Conservation (phyloP, 2,113 vertebrate genomes). For the Cervus canadensis region DNA sequence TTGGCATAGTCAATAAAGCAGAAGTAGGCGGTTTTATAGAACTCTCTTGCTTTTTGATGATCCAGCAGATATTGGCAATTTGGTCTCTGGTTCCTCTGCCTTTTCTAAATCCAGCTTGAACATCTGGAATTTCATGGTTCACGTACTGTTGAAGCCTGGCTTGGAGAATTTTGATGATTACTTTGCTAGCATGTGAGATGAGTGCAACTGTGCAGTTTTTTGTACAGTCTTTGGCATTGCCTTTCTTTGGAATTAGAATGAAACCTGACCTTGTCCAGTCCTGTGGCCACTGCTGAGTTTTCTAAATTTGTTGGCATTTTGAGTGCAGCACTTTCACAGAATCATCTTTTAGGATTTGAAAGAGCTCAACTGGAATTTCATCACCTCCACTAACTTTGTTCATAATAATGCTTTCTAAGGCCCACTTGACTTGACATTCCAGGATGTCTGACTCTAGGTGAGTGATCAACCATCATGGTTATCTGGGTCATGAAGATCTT, state of each 20-base stretch:
- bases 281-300: background rate
- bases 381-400: background rate
- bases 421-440: background rate
- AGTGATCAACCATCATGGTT: background rate
- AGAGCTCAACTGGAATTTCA: background rate
- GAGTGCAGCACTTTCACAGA: background rate
- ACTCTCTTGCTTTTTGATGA: background rate
- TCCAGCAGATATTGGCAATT: background rate
- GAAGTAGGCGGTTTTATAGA: background rate
- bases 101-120: background rate
- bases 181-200: background rate
- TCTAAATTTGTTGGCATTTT: background rate
- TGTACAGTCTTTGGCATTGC: background rate
- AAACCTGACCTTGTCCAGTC: background rate
- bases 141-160: background rate
- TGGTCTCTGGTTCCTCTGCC: background rate
- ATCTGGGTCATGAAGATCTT: background rate
- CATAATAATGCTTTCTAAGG: background rate
- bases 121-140: background rate
- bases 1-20: background rate
- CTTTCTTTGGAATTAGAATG: background rate
- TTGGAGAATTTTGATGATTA: background rate
- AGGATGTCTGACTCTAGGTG: background rate
- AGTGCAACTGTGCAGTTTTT: background rate
- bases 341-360: background rate